Evolutionary conservation across 2,888 invertebrate genomes (phyloP), one percentile per base, ranked within the genome.

Genomic region (Exephanes ischioxanthus): DNA sequence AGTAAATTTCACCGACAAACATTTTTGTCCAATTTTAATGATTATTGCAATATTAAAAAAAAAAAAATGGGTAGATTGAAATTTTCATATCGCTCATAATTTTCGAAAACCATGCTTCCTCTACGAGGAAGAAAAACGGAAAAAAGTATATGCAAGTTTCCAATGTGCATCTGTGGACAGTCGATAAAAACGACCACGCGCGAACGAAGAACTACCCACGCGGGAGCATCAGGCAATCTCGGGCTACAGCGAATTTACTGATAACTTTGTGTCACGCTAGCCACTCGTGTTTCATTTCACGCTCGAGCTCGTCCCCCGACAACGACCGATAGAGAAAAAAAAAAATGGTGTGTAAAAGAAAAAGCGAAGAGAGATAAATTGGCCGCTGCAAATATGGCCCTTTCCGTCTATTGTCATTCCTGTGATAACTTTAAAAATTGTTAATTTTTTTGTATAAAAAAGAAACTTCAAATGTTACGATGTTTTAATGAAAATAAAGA

Each of bases 131-230:
- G 7, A 0, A 53, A 53, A 48, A 48, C n/a, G 16, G 16, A 48
- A 16, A 14, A 16, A 48, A 16, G 51, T 22, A 22, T 55, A 22
- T 3, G 55, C 55, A 14, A 22, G 55, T 55, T 22, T 55, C 22
- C 22, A 3, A 55, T 11, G 55, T 19, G 55, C 22, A 22, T 2
- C 22, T 55, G 55, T 55, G 9, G 11, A 22, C 55, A 22, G 19
- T 55, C 19, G 55, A 55, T 55, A 55, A 55, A 55, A 55, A 55
- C 55, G 55, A 55, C 55, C 22, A 14, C 55, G 22, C 55, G 58
- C 1, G 14, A 58, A 58, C 22, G 14, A 26, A 26, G 26, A 11
- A 58, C 55, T 26, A 58, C 58, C 58, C 58, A 58, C 58, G 22
- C 14, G 58, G 14, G 26, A 58, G 26, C 58, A 26, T 1, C 58